phyloP scores from a whole-genome alignment of 2,888 invertebrate genomes.

The Omphaloscelis lunosa region DNA sequence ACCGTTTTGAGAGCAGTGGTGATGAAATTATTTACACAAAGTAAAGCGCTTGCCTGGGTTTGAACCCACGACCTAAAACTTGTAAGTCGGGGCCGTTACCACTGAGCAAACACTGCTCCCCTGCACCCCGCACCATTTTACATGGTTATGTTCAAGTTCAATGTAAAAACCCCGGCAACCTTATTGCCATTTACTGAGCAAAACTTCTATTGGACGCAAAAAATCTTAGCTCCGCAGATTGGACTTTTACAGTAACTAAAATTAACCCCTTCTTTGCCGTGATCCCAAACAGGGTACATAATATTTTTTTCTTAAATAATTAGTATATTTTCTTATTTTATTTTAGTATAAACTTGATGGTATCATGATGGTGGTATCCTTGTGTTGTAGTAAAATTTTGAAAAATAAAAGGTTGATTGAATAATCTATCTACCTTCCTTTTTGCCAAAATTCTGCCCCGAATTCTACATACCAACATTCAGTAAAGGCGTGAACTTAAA shows the following conservation, averaged over 20 bases:
- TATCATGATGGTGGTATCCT: not conserved
- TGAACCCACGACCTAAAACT: no score
- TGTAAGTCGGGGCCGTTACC: no score
- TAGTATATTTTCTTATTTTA: not conserved
- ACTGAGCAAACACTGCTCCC: no score
- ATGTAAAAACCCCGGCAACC: no score
- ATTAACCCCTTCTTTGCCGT: not conserved
- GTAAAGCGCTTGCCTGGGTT: no score
- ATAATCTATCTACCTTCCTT: not conserved
- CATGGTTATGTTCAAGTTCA: no score
- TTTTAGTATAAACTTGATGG: not conserved
- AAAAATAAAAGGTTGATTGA: not conserved
- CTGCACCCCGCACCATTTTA: no score
- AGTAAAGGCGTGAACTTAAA: conserved; percentile 40
- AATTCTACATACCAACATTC: not conserved
- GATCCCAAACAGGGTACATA: not conserved
- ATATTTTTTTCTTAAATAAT: not conserved
- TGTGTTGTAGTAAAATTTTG: not conserved
- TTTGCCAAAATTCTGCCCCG: not conserved
- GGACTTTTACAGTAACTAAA: not conserved
- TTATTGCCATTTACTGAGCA: not conserved
- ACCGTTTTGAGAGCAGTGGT: no score
- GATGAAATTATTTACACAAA: no score
- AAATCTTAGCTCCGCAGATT: not conserved
- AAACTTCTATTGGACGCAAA: not conserved